These are phyloP conservation scores for Larimichthys crocea DNA, from an alignment of 2,113 vertebrate species.

Conservation along the genomic window DNA sequence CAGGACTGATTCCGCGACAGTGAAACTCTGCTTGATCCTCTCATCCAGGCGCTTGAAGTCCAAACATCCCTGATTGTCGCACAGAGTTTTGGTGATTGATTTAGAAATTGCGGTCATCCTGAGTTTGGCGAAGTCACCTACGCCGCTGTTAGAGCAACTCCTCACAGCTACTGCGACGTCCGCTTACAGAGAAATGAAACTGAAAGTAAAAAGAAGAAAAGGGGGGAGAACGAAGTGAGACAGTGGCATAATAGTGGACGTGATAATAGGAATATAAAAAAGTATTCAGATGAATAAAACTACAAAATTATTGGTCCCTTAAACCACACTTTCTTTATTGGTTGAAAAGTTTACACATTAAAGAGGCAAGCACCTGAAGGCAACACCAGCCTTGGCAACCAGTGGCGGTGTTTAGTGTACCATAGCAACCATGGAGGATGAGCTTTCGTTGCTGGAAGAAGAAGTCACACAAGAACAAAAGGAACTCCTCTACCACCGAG, in stretches of 20 bases:
- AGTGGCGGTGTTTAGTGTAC: neutral
- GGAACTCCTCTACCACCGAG: neutral
- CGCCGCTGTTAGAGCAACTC: neutral
- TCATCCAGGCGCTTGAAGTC: conserved; percentile 56
- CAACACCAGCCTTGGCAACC: conserved; percentile 60
- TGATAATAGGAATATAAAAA: neutral
- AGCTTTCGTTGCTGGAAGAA: neutral
- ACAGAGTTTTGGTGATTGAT: conserved; percentile 58
- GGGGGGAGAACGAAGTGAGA: too few relatives aligned
- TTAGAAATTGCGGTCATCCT: conserved; percentile 61
- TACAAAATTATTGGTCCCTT: neutral
- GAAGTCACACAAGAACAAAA: conserved; percentile 2
- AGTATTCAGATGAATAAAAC: neutral
- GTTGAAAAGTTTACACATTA: neutral
- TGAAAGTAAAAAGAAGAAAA: conserved; percentile 39
- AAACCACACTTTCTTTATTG: neutral
- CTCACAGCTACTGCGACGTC: fast-evolving
- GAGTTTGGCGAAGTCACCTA: fast-evolving
- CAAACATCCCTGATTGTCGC: conserved; percentile 74
- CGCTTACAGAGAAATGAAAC: conserved; percentile 67
- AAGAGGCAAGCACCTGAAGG: neutral
- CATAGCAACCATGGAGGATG: conserved; percentile 65
- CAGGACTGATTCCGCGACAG: conserved; percentile 31
- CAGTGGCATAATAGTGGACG: too few relatives aligned
- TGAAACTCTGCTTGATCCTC: conserved; percentile 30